Evolutionary conservation across 2,113 vertebrate species (phyloP).

Genomic region (Hypocryptadius cinnamomeus): DNA sequence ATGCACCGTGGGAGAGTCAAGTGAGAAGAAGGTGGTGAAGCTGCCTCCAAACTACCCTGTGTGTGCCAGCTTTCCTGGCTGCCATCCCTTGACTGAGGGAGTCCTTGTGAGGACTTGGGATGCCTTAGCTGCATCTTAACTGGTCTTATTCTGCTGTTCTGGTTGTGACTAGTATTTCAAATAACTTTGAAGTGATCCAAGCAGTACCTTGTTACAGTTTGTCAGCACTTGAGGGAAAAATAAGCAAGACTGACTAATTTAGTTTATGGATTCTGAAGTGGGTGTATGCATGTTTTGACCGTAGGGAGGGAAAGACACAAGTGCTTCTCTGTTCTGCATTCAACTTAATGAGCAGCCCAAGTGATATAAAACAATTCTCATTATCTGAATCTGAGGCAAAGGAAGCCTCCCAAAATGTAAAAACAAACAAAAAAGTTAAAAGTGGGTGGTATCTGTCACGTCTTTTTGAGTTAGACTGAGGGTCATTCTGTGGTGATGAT

Average conservation of each 20-base stretch:
- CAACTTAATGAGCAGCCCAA: background rate
- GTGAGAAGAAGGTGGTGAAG: background rate
- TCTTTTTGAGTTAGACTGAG: background rate
- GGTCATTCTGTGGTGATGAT: background rate
- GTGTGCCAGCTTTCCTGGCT: background rate
- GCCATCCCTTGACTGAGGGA: slow-evolving; percentile 3
- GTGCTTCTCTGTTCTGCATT: slow-evolving; percentile 5
- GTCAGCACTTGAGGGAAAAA: slow-evolving; percentile 8
- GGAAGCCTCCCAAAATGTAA: background rate
- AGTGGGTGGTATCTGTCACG: background rate
- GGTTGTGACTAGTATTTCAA: background rate
- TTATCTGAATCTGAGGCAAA: background rate
- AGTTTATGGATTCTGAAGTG: slow-evolving; percentile 43
- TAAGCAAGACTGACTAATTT: background rate
- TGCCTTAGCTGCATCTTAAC: background rate
- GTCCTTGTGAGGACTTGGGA: background rate
- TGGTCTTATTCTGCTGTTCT: background rate
- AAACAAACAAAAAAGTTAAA: background rate
- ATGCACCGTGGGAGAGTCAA: background rate
- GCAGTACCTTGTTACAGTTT: background rate
- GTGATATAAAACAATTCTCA: background rate
- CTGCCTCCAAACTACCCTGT: background rate
- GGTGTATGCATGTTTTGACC: background rate
- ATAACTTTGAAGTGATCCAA: background rate
- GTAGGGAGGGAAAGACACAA: background rate